Percentiles rank a stretch among this genome's conserved stretches.
These are phyloP conservation scores for Drosophila lacteicornis DNA, from an alignment of 1,140 invertebrate genomes.

Conservation along the genomic window DNA sequence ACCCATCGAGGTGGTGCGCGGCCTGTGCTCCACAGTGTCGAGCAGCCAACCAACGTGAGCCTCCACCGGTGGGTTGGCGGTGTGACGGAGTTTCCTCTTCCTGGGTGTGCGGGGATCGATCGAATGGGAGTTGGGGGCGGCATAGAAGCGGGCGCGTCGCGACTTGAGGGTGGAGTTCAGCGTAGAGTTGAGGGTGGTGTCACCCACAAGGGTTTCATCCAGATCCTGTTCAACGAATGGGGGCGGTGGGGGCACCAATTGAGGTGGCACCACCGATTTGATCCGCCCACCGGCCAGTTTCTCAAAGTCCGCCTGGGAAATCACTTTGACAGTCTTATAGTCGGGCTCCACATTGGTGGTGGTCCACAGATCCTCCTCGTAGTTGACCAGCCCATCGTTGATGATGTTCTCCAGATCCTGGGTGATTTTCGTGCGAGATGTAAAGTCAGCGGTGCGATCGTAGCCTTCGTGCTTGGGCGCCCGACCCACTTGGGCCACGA, in stretches of 20 bases:
- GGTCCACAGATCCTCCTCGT: conserved; percentile 96
- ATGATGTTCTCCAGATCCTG: conserved; percentile 97
- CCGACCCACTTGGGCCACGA: conserved; percentile 94
- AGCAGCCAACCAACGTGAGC: conserved; percentile 99
- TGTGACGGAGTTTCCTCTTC: conserved; percentile 96
- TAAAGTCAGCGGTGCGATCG: conserved; percentile 94
- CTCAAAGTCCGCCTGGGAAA: conserved; percentile 94
- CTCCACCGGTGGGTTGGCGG: conserved; percentile 96
- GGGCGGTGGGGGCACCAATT: conserved; percentile 92
- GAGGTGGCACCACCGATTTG: conserved; percentile 84
- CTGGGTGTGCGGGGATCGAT: conserved; percentile 89
- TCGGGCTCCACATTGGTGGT: conserved; percentile 85
- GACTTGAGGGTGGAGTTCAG: conserved; percentile 75
- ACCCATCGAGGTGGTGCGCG: conserved; percentile 90
- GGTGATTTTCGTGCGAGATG: conserved; percentile 94
- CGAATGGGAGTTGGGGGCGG: conserved; percentile 93
- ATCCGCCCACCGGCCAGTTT: conserved; percentile 89
- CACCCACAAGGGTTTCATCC: conserved; percentile 66
- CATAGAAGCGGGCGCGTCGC: conserved; percentile 92
- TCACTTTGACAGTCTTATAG: conserved; percentile 95
- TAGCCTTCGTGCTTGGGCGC: conserved; percentile 94
- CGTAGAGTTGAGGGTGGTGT: conserved; percentile 71
- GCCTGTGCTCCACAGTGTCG: conserved; percentile 93
- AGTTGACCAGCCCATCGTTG: conserved; percentile 97
- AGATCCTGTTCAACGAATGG: conserved; percentile 78